These are phyloP conservation scores for Cichlasoma orientale DNA, from an alignment of 2,797 vertebrate genomes.

Conservation along the genomic window DNA sequence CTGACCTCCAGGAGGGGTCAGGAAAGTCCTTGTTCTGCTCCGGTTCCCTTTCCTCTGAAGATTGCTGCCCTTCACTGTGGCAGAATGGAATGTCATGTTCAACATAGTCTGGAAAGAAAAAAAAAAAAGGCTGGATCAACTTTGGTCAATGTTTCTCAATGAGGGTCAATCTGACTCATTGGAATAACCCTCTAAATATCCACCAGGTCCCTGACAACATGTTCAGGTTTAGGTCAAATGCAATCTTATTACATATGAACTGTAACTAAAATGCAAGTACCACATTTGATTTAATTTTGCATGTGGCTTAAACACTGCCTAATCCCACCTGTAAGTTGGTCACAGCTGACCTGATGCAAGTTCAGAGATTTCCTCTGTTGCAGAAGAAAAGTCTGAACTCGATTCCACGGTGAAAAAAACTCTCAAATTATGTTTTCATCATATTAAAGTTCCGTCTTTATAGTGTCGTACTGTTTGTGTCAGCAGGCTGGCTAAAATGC, in stretches of 20 bases:
- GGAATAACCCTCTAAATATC: background rate
- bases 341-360: background rate
- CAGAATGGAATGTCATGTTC: slow-evolving; percentile 78
- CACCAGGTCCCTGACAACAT: too few relatives aligned
- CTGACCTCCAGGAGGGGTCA: slow-evolving; percentile 65
- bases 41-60: slow-evolving; percentile 32
- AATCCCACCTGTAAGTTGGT: background rate
- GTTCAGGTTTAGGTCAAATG: too few relatives aligned
- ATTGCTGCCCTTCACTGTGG: slow-evolving; percentile 32
- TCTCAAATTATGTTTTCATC: background rate
- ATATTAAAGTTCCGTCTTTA: background rate
- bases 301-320: too few relatives aligned
- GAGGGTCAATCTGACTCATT: background rate
- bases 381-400: background rate
- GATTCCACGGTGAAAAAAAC: background rate
- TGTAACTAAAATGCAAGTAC: too few relatives aligned
- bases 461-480: rapidly evolving
- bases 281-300: too few relatives aligned
- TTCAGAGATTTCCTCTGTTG: background rate
- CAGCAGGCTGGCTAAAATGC: background rate
- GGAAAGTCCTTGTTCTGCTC: slow-evolving; percentile 47
- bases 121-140: background rate
- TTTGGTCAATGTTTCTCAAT: background rate
- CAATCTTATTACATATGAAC: too few relatives aligned
- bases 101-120: slow-evolving; percentile 62